Conservation (phyloP, 1,140 invertebrate species). For the Capitella teleta region DNA sequence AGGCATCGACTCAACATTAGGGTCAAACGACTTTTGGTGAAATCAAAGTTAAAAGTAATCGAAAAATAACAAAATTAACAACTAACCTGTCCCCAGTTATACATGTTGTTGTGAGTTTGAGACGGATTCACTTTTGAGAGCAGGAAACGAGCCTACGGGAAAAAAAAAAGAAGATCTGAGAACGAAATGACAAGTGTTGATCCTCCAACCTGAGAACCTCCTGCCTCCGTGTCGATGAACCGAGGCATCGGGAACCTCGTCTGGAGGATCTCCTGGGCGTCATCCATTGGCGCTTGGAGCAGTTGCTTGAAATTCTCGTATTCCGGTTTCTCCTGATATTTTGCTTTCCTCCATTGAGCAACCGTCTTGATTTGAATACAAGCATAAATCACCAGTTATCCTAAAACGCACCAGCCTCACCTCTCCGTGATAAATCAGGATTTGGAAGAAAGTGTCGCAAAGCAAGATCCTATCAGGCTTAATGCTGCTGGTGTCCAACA, state of each 20-base stretch:
- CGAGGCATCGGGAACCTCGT: slow-evolving; percentile 94
- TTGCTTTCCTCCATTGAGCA: slow-evolving; percentile 84
- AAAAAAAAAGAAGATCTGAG: slow-evolving; percentile 12
- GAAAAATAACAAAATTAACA: no score
- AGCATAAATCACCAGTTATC: neutral
- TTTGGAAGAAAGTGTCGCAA: slow-evolving; percentile 99
- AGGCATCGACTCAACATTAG: no score
- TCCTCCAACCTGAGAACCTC: slow-evolving; percentile 66
- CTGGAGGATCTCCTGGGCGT: slow-evolving; percentile 91
- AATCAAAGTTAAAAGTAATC: no score
- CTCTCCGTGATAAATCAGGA: slow-evolving; percentile 98
- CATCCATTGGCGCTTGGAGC: slow-evolving; percentile 88
- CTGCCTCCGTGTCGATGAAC: slow-evolving; percentile 98
- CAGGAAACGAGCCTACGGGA: slow-evolving; percentile 81
- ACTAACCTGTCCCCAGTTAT: slow-evolving; percentile 59
- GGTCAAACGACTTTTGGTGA: no score
- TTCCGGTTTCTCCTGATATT: slow-evolving; percentile 91
- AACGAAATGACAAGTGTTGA: neutral
- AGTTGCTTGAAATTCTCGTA: slow-evolving; percentile 96
- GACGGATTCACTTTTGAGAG: slow-evolving; percentile 99
- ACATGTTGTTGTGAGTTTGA: slow-evolving; percentile 99
- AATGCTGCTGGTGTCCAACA: slow-evolving; percentile 94
- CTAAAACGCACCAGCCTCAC: slow-evolving; percentile 42
- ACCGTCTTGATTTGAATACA: slow-evolving; percentile 60
- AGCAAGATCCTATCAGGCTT: slow-evolving; percentile 92